Conservation (phyloP, 2,888 invertebrate genomes). For the Orthosia gracilis region DNA sequence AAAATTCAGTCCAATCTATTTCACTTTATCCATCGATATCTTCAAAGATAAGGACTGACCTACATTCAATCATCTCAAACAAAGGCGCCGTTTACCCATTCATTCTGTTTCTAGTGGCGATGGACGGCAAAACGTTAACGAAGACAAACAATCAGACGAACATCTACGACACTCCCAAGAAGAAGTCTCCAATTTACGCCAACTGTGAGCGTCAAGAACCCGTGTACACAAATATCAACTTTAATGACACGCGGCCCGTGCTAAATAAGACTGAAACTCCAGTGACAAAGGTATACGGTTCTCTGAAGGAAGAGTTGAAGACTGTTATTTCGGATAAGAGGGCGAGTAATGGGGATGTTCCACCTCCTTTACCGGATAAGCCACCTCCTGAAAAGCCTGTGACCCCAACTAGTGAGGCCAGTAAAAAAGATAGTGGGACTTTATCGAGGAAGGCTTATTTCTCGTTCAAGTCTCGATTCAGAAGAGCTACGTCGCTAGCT, state of each 20-base stretch:
- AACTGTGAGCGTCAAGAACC: slow-evolving; percentile 82
- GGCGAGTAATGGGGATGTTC: slow-evolving; percentile 79
- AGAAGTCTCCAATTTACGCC: slow-evolving; percentile 83
- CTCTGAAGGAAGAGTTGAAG: slow-evolving; percentile 85
- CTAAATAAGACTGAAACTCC: slow-evolving; percentile 84
- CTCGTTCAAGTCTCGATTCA: slow-evolving; percentile 92
- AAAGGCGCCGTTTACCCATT: slow-evolving; percentile 13
- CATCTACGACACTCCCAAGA: slow-evolving; percentile 80
- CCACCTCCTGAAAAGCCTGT: slow-evolving; percentile 81
- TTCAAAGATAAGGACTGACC: slow-evolving; percentile 45
- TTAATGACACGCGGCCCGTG: slow-evolving; percentile 75
- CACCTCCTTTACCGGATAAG: slow-evolving; percentile 84
- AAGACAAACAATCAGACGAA: slow-evolving; percentile 76
- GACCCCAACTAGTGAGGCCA: slow-evolving; percentile 80
- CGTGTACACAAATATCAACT: slow-evolving; percentile 83
- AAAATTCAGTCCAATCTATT: slow-evolving; percentile 15
- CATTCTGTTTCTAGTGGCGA: slow-evolving; percentile 80
- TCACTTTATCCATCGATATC: slow-evolving; percentile 31
- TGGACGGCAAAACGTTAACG: slow-evolving; percentile 85
- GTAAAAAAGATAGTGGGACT: slow-evolving; percentile 85
- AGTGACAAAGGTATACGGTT: slow-evolving; percentile 74
- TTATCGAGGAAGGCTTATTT: slow-evolving; percentile 88
- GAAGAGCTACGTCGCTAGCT: slow-evolving; percentile 91
- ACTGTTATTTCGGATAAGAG: slow-evolving; percentile 83
- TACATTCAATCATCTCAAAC: slow-evolving; percentile 35